Conservation (phyloP, 2,888 invertebrate species). For the Odontomyia ornata region DNA sequence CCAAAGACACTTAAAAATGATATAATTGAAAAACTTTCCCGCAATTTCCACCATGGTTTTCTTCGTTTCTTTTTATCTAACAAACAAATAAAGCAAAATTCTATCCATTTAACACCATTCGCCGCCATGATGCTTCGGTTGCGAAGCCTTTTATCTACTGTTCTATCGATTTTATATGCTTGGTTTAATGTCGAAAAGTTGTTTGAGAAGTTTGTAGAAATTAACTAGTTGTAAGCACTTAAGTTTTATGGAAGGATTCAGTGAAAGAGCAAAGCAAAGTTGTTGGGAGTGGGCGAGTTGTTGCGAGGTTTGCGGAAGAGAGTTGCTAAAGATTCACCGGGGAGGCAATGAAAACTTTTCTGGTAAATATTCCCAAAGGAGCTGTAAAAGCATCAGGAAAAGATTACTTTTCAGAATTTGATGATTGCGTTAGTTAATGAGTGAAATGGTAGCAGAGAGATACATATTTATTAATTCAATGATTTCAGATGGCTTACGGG, state of each 20-base stretch:
- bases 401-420: too few relatives aligned
- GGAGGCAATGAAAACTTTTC: too few relatives aligned
- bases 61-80: background rate
- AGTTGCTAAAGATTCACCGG: too few relatives aligned
- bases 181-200: constrained; percentile 43
- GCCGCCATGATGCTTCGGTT: background rate
- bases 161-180: constrained; percentile 43
- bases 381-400: too few relatives aligned
- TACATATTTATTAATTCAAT: too few relatives aligned
- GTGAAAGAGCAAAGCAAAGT: background rate
- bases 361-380: too few relatives aligned
- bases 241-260: constrained; percentile 36
- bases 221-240: constrained; percentile 45
- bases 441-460: too few relatives aligned
- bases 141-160: constrained; percentile 35
- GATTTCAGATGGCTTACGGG: too few relatives aligned
- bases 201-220: constrained; percentile 35
- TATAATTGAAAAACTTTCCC: constrained; percentile 43
- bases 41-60: constrained; percentile 24
- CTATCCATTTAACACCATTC: constrained; percentile 33
- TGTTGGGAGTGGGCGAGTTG: too few relatives aligned
- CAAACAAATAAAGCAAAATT: constrained; percentile 26
- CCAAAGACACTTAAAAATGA: constrained; percentile 38
- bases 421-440: too few relatives aligned
- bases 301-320: too few relatives aligned